A percentile compares a stretch with the other conserved stretches of the same genome.
These are phyloP conservation scores for Diphyllodes magnificus DNA, from an alignment of 2,113 vertebrate genomes.

Conservation along the genomic window DNA sequence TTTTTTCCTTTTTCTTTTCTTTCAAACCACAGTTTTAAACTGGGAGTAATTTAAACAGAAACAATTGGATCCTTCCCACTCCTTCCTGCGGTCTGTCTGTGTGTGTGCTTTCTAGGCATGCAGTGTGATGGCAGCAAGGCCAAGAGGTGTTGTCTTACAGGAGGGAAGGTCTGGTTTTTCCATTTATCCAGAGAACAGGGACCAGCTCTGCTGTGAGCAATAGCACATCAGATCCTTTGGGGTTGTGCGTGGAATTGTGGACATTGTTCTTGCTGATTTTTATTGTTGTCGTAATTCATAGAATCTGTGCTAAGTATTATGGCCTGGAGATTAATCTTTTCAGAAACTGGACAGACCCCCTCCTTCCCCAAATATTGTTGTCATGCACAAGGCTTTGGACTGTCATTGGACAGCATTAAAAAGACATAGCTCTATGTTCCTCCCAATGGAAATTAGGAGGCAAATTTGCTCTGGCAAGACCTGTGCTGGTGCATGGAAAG, in stretches of 20 bases:
- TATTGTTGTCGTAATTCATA: background rate
- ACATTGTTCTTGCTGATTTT: background rate
- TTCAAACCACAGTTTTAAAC: background rate
- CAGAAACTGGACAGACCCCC: background rate
- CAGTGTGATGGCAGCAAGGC: background rate
- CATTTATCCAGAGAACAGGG: background rate
- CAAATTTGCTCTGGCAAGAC: background rate
- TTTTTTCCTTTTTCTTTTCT: background rate
- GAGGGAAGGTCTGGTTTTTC: background rate
- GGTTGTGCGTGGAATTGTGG: fast-evolving
- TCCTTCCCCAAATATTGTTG: background rate
- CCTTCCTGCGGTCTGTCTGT: background rate
- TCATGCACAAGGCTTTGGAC: background rate
- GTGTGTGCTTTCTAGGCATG: background rate
- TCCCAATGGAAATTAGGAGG: background rate
- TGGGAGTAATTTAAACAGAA: background rate
- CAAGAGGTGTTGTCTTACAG: background rate
- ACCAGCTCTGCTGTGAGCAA: background rate
- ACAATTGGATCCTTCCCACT: background rate
- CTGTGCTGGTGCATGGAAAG: background rate
- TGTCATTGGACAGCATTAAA: background rate
- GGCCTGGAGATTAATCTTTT: background rate
- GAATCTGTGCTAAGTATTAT: background rate
- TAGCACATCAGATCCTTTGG: background rate
- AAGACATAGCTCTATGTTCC: background rate